These are phyloP conservation scores for Metopolophium dirhodum DNA, from an alignment of 1,140 invertebrate species.

Conservation along the genomic window DNA sequence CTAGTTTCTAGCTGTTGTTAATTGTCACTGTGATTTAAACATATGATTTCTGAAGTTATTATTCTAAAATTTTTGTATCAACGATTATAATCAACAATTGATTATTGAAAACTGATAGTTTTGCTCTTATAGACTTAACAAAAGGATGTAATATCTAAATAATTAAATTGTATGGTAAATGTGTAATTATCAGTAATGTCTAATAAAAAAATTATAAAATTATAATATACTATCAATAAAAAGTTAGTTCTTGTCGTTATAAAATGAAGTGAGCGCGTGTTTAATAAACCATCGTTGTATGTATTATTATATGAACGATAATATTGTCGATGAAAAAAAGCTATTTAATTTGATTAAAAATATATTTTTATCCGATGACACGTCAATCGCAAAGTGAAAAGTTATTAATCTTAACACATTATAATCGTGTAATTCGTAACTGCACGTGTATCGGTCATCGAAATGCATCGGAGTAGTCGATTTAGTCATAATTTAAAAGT, in stretches of 20 bases:
- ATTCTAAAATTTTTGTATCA: background rate
- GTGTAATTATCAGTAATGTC: background rate
- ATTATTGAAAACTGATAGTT: background rate
- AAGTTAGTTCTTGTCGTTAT: background rate
- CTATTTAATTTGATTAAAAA: background rate
- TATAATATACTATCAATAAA: background rate
- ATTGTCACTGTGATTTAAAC: background rate
- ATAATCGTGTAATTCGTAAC: background rate
- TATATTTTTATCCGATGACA: background rate
- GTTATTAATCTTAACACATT: background rate
- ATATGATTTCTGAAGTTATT: background rate
- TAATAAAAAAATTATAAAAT: background rate
- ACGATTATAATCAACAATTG: background rate
- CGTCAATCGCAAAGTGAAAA: background rate
- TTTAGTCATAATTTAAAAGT: background rate
- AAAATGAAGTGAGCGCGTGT: background rate
- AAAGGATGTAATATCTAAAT: background rate
- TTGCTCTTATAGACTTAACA: background rate
- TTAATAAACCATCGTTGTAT: background rate
- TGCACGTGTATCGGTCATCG: background rate
- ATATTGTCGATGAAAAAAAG: background rate
- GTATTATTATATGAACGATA: background rate
- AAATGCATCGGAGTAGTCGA: background rate
- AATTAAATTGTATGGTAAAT: too few species aligned
- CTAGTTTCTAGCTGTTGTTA: background rate